Evolutionary conservation across 1,140 invertebrate species (phyloP), one percentile per base, ranked within the genome.

Genomic region (Drosophila pruinosa): DNA sequence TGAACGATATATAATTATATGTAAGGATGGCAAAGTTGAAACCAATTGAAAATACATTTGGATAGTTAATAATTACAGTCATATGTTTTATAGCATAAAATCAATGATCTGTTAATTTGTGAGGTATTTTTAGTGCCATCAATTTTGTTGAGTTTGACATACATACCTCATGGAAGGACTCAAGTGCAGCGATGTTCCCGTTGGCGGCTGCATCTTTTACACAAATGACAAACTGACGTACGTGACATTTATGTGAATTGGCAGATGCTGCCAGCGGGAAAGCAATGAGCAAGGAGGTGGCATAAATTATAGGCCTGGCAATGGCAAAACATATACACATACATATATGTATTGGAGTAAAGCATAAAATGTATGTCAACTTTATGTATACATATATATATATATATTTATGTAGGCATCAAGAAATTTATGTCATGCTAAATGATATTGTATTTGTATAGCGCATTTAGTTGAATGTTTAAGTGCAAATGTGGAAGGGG

Each of bases 221-320:
- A 70, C 79, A 79, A 89, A 89, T 89, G 83, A 89, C 85, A 83
- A 89, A 89, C 83, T 89, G 83, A 89, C 85, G 79, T 89, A 89
- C 83, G 83, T 89, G 83, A 89, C 83, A 89, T 89, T 89, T 89
- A 89, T 89, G 75, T 65, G 83, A 89, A 89, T 76, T 88, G 83
- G 78, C 78, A 88, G 83, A 73, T 73, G 65, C 72, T 88, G 82
- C 52, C 70, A 47, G 67, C 15, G 41, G 50, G 17, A 39, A 58
- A 65, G 24, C 31, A 22, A 48, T 19, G 24, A 10, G 4, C n/a
- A 7, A 26, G 41, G 19, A 21, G 26, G 12, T 3, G 22, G 39
- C 65, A 22, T 24, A 34, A 57, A 36, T 53, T 45, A 58, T 70
- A 64, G 68, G 62, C 57, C 26, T 54, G 38, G 21, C 48, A 57